Base-by-base conservation (phyloP, 2,797 vertebrate species). In the Sebastes itinus region DNA sequence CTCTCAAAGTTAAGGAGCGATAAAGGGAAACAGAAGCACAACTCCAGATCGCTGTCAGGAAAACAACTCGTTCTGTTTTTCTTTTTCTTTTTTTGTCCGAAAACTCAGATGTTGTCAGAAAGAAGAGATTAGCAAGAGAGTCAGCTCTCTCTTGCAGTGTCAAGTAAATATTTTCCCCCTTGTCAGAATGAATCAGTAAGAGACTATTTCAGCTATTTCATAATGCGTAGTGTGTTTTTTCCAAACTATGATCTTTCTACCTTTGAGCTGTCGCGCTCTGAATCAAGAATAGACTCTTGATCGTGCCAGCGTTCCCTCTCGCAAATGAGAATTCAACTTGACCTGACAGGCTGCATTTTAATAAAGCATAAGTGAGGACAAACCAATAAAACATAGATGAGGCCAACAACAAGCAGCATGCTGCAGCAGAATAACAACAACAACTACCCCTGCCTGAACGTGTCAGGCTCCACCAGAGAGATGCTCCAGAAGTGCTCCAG, bases 381-480 rank as follows among this genome's bases (percentile, higher is more conserved):
- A 58, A 54, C n/a, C 72, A 30, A 52, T 86, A 49, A 81, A 85
- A 67, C 71, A 72, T 91, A 84, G 64, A 95, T 94, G 94, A 93
- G 93, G 87, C 92, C 90, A 4, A 93, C 84, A 74, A 46, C 83
- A 5, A 81, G 87, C 81, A 89, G 85, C 66, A 96, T 96, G 94
- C 93, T 96, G 33, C 96, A 96, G 90, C 95, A 96, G 88, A 96
- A 96, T 61, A 96, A 96, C 89, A 96, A 96, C 92, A 96, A 96
- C 85, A 96, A 96, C 93, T 93, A 95, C 87, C 94, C 94, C 25
- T 96, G 95, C 82, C 90, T 96, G 75, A 92, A 89, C 23, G 77
- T 93, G 88, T 86, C 92, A 0, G 90, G 81, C 64, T 87, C 90
- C 58, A 81, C 90, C 46, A 80, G 82, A 64, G 92, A 94, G 67